Evolutionary conservation across 2,797 vertebrate species (phyloP).

Genomic region (Trachurus trachurus): DNA sequence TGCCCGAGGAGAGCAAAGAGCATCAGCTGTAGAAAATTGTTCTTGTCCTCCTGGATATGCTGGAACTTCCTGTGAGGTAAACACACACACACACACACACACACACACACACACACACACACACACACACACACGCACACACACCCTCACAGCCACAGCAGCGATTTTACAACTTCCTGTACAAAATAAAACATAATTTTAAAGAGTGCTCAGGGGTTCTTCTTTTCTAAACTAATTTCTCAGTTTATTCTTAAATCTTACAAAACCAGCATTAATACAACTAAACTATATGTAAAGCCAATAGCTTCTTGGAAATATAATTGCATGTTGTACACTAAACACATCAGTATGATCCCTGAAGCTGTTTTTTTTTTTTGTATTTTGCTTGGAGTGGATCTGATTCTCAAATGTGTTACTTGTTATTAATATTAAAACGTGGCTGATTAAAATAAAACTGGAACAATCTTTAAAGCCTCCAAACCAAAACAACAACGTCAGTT

Average conservation of each 20-base stretch:
- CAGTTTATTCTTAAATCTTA: too few relatives aligned
- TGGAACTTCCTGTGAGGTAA: conserved; percentile 96
- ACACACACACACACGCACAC: conserved; percentile 19
- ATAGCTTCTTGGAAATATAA: neutral
- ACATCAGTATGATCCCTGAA: neutral
- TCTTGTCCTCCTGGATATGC: conserved; percentile 91
- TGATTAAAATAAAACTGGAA: neutral
- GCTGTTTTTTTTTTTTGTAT: neutral
- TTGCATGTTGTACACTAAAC: neutral
- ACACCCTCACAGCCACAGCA: neutral
- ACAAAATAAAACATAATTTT: neutral
- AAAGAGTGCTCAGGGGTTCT: neutral
- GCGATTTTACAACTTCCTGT: neutral
- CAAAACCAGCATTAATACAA: too few relatives aligned
- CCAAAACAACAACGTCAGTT: neutral
- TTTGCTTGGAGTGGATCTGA: neutral
- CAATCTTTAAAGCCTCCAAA: neutral
- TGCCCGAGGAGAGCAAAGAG: conserved; percentile 74
- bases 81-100: conserved; percentile 18
- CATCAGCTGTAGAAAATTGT: conserved; percentile 91
- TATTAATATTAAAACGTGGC: neutral
- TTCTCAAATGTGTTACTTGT: neutral
- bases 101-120: conserved; percentile 23
- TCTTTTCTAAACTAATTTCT: too few relatives aligned
- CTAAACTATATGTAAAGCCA: too few relatives aligned